These are phyloP conservation scores for Dendrophyllia cribrosa DNA, from an alignment of 64 coral and sea anemone species.

Conservation along the genomic window DNA sequence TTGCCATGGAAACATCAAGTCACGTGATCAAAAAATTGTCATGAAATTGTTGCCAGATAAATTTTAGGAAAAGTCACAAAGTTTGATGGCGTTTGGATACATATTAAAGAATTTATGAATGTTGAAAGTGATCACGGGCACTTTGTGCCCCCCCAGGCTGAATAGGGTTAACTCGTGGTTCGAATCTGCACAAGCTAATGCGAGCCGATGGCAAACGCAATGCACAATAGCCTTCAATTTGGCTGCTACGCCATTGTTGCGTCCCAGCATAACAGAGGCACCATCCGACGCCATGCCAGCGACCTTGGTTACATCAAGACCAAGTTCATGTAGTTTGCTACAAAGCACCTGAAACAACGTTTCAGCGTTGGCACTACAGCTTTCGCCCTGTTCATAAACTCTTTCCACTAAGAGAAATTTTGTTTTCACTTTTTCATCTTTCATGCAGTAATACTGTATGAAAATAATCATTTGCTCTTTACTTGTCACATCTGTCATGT, in stretches of 20 bases:
- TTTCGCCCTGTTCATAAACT: constrained; percentile 59
- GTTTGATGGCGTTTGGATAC: too few species aligned
- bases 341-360: constrained; percentile 59
- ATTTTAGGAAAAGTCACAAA: too few species aligned
- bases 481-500: constrained; percentile 61
- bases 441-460: constrained; percentile 71
- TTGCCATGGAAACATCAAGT: too few species aligned
- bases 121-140: too few species aligned
- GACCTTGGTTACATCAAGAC: constrained; percentile 54
- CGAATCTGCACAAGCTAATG: constrained; percentile 37
- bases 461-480: constrained; percentile 76
- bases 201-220: constrained; percentile 56
- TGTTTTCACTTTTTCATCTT: constrained; percentile 72
- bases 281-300: constrained; percentile 64
- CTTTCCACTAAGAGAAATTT: constrained; percentile 64
- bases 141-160: too few species aligned
- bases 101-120: too few species aligned
- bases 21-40: too few species aligned
- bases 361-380: constrained; percentile 64
- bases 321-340: constrained; percentile 36
- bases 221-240: constrained; percentile 70
- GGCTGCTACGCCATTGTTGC: constrained; percentile 65
- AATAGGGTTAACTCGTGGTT: constrained; percentile 37
- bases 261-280: constrained; percentile 64
- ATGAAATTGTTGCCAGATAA: too few species aligned